A percentile compares a stretch with the other conserved stretches of the same genome.
These are phyloP conservation scores for Aproaerema taeniolella DNA, from an alignment of 2,888 invertebrate species.

Conservation along the genomic window DNA sequence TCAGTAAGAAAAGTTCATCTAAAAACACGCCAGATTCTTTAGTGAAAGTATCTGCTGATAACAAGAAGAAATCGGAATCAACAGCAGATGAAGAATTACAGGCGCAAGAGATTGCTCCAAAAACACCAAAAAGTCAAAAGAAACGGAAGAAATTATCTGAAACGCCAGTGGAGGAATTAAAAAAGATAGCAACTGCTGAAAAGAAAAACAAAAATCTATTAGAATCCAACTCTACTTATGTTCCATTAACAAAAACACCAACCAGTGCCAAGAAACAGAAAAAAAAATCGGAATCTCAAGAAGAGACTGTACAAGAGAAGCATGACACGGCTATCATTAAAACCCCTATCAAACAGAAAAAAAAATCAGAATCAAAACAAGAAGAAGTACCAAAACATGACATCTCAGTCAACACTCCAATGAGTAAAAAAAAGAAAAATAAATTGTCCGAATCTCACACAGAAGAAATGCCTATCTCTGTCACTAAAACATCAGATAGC, in stretches of 20 bases:
- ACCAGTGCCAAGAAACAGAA: not conserved
- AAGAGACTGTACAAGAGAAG: too few relatives aligned
- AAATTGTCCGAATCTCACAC: not conserved
- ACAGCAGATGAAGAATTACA: too few relatives aligned
- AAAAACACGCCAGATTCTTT: not conserved
- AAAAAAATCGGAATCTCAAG: not conserved
- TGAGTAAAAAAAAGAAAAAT: not conserved
- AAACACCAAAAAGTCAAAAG: slow-evolving; percentile 16
- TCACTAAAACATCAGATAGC: not conserved
- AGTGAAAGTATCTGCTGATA: not conserved
- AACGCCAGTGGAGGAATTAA: slow-evolving; percentile 5
- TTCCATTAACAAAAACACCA: not conserved
- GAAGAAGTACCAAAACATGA: too few relatives aligned
- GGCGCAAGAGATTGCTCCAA: too few relatives aligned
- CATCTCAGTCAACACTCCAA: not conserved
- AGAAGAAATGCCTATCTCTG: not conserved
- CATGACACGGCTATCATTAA: too few relatives aligned
- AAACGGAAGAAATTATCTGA: slow-evolving; percentile 16
- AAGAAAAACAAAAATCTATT: not conserved
- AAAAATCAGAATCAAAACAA: not conserved
- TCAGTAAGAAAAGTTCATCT: slow-evolving; percentile 26
- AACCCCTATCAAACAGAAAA: too few relatives aligned
- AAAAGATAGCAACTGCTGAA: not conserved
- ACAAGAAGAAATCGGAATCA: not conserved
- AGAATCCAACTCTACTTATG: not conserved